Percentiles rank a stretch among this genome's conserved stretches.
Evolutionary conservation across 2,888 invertebrate genomes (phyloP).

Genomic region (Harpalus rubripes): DNA sequence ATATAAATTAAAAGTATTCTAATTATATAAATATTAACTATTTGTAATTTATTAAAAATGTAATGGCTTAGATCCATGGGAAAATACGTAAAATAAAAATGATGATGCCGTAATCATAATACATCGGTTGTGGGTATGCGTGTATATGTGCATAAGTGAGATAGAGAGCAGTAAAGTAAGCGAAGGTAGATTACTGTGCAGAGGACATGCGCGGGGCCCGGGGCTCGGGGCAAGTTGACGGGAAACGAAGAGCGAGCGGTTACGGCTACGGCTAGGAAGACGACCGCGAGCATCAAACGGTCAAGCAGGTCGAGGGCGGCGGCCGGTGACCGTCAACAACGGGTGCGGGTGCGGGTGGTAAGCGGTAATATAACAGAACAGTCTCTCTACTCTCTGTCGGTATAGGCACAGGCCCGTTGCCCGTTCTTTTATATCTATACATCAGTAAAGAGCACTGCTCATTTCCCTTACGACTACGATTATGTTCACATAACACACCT

Average conservation of each 20-base stretch:
- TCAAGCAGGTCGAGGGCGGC: slow-evolving; percentile 60
- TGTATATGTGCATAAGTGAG: slow-evolving; percentile 33
- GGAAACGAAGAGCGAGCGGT: slow-evolving; percentile 11
- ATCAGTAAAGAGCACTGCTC: not conserved
- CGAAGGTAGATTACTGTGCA: not conserved
- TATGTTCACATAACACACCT: too few relatives aligned
- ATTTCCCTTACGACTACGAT: not conserved
- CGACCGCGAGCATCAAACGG: slow-evolving; percentile 58
- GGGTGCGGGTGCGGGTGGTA: slow-evolving; percentile 29
- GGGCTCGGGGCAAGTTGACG: not conserved
- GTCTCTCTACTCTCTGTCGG: slow-evolving; percentile 28
- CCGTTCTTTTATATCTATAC: too few relatives aligned
- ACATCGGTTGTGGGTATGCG: slow-evolving; percentile 12
- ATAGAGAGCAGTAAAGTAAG: slow-evolving; percentile 9
- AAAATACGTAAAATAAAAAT: slow-evolving; percentile 50
- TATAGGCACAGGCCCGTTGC: not conserved
- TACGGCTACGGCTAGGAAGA: slow-evolving; percentile 25
- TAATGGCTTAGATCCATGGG: slow-evolving; percentile 44
- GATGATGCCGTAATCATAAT: slow-evolving; percentile 48
- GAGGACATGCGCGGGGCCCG: not conserved
- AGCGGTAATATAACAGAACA: slow-evolving; percentile 21
- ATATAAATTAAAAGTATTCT: not conserved
- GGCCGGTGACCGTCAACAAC: slow-evolving; percentile 24
- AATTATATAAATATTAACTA: not conserved
- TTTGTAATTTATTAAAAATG: slow-evolving; percentile 15